phyloP scores from a whole-genome alignment of 2,888 invertebrate genomes.

The Erebia ligea region DNA sequence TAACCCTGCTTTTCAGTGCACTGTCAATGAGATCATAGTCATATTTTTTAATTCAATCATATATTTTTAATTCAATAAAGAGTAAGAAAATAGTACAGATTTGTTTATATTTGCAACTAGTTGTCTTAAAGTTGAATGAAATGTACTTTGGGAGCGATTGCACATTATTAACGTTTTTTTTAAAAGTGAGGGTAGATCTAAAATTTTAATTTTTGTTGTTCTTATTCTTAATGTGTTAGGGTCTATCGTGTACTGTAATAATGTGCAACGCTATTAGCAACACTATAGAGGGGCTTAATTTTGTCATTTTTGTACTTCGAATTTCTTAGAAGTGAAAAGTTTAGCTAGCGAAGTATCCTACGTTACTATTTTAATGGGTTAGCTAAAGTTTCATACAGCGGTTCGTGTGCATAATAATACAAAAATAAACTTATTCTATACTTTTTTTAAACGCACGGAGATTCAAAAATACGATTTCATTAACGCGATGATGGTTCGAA shows the following conservation, averaged over 20 bases:
- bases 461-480: conserved; percentile 11
- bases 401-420: conserved; percentile 29
- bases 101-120: conserved; percentile 34
- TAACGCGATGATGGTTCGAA: no score
- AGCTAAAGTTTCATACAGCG: conserved; percentile 31
- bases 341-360: conserved; percentile 27
- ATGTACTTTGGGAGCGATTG: conserved; percentile 25
- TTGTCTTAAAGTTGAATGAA: conserved; percentile 23
- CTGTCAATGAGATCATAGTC: conserved; percentile 58
- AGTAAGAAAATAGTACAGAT: conserved; percentile 54
- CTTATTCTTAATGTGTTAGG: conserved; percentile 15
- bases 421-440: conserved; percentile 27
- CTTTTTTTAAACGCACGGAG: conserved; percentile 6
- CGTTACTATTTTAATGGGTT: conserved; percentile 19
- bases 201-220: not conserved
- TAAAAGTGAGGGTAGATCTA: conserved; percentile 16
- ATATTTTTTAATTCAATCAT: conserved; percentile 6
- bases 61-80: conserved; percentile 51
- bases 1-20: conserved; percentile 75
- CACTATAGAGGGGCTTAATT: conserved; percentile 41
- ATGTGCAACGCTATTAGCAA: conserved; percentile 36
- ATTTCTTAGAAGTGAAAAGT: conserved; percentile 50
- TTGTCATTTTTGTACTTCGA: conserved; percentile 62
- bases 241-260: conserved; percentile 18
- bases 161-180: conserved; percentile 31